Evolutionary conservation across 92 coral and sea anemone species (phyloP).

Genomic region (Metridium senile): DNA sequence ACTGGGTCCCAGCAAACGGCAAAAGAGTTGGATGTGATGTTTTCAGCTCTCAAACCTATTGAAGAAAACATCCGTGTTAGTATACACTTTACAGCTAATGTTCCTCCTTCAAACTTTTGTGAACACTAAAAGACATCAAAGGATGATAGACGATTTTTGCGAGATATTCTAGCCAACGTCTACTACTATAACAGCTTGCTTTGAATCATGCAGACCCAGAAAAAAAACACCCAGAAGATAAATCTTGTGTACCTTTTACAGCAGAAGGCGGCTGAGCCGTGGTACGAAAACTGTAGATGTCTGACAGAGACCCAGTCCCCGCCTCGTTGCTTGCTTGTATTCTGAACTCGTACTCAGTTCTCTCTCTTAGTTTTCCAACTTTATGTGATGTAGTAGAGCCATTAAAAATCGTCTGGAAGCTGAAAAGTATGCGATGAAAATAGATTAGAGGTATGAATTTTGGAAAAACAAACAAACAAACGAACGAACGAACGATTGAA

Average conservation of each 20-base stretch:
- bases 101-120: neutral
- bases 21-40: constrained; percentile 47
- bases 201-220: too few species aligned
- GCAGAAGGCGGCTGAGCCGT: constrained; percentile 86
- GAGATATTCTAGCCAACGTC: too few species aligned
- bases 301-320: constrained; percentile 88
- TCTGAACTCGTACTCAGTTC: constrained; percentile 87
- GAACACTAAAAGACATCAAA: too few species aligned
- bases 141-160: too few species aligned
- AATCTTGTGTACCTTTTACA: constrained; percentile 77
- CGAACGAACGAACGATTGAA: too few species aligned
- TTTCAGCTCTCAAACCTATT: constrained; percentile 62
- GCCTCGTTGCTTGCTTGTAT: constrained; percentile 96
- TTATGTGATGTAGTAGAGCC: constrained; percentile 93
- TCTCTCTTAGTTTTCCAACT: constrained; percentile 89
- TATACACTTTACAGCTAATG: neutral
- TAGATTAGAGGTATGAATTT: too few species aligned
- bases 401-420: constrained; percentile 75
- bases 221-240: too few species aligned
- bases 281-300: constrained; percentile 67
- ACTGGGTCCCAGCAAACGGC: constrained; percentile 84
- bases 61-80: neutral
- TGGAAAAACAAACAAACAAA: neutral
- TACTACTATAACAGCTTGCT: too few species aligned
- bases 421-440: too few species aligned